Evolutionary conservation across 2,888 invertebrate species (phyloP).

Genomic region (Callyntrura guangdongensis): DNA sequence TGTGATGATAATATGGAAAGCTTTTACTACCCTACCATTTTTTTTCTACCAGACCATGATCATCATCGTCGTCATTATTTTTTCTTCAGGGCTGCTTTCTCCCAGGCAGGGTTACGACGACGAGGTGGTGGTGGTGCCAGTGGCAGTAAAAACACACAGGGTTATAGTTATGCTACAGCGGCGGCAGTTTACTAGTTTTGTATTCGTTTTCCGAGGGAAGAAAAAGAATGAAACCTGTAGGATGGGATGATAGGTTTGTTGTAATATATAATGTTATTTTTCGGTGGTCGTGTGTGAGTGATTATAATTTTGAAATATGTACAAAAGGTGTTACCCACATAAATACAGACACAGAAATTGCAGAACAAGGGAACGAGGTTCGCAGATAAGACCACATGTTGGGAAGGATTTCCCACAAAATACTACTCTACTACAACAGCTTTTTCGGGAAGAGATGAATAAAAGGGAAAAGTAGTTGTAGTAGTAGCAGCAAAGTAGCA

Average conservation of each 20-base stretch:
- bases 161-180: neutral
- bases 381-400: constrained; percentile 75
- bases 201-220: neutral
- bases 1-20: constrained; percentile 24
- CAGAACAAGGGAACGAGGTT: neutral
- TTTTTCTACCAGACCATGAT: constrained; percentile 14
- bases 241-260: constrained; percentile 66
- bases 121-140: too few species aligned
- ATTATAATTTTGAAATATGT: constrained; percentile 54
- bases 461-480: neutral
- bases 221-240: constrained; percentile 76
- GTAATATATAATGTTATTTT: constrained; percentile 24
- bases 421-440: constrained; percentile 5
- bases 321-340: constrained; percentile 42
- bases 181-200: neutral
- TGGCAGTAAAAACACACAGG: neutral
- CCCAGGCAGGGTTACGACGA: neutral
- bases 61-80: constrained; percentile 31
- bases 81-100: constrained; percentile 10
- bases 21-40: constrained; percentile 31
- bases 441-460: constrained; percentile 2
- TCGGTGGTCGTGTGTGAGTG: neutral
- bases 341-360: constrained; percentile 6
- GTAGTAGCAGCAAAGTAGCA: constrained; percentile 60
- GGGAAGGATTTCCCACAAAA: constrained; percentile 77